Base-by-base conservation (phyloP, 2,113 vertebrate genomes). In the Hystrix cristata region DNA sequence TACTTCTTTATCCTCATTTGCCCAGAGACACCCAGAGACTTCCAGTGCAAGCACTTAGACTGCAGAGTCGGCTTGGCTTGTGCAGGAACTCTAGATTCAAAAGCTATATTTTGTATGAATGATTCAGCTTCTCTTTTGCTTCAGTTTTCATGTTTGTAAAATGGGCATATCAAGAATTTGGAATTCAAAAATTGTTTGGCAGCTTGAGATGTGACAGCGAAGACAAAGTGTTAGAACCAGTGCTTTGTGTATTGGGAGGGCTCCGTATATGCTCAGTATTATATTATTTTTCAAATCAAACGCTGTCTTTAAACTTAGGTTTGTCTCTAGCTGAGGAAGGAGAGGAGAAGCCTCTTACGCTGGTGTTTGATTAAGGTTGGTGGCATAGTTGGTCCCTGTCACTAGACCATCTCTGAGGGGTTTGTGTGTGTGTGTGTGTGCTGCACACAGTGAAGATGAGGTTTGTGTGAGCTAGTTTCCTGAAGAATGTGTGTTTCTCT, bases 191-290 rank as follows among this genome's bases (percentile, higher is more conserved):
- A 9, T 38, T 71, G 51, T 53, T 48, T 48, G 34, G 21, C 5
- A 90, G 9, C 18, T 34, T 72, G 86, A 8, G 65, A 62, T 69
- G 43, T 74, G 7, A 76, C 4, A 55, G 16, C 48, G 25, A 15
- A n/a, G 11, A 19, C 21, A 29, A 29, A 72, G 18, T 71, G 15
- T 71, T 53, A 59, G 27, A 83, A 81, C 90, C 2, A 48, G 23
- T 55, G 18, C 9, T 65, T 27, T 13, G 3, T 55, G 8, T 13
- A 43, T 23, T 64, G 5, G 21, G 46, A 16, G 0, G 11, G 25
- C 2, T 82, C 2, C 55, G 0, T 12, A 7, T 11, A 3, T 1
- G 1, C 43, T 48, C 64, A 84, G 7, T 16, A 23, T 1, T n/a
- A 23, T 60, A 7, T 34, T 69, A 1, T 76, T 48, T 64, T 81